A percentile compares a stretch with the other conserved stretches of the same genome.
These are phyloP conservation scores for Sciurus vulgaris DNA, from an alignment of 2,797 vertebrate genomes.

Conservation along the genomic window DNA sequence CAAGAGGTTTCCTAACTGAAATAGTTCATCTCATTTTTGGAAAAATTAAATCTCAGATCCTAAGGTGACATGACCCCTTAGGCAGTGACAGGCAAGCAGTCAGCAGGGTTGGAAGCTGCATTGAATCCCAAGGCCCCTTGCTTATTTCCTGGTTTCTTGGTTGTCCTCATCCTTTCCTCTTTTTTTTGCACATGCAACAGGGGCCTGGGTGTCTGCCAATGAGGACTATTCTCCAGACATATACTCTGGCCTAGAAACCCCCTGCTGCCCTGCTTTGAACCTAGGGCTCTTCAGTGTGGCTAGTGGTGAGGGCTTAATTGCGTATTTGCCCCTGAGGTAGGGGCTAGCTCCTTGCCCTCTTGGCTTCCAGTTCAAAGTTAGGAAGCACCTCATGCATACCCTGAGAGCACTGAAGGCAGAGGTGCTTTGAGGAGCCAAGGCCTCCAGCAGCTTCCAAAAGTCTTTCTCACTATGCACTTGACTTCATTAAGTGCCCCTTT, in stretches of 20 bases:
- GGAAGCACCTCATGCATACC: background rate
- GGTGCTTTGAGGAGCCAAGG: background rate
- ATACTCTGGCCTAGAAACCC: background rate
- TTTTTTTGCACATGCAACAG: background rate
- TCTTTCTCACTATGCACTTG: background rate
- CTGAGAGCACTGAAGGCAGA: background rate
- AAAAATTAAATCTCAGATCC: background rate
- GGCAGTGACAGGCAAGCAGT: background rate
- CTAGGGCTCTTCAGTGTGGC: background rate
- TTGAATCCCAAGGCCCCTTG: background rate
- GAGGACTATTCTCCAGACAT: background rate
- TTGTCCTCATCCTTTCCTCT: background rate
- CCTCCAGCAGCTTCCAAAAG: background rate
- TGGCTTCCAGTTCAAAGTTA: background rate
- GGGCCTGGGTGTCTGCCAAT: background rate
- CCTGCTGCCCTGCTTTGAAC: background rate
- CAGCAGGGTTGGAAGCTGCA: background rate
- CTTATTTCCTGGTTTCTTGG: background rate
- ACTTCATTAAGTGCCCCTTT: background rate
- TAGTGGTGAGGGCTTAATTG: background rate
- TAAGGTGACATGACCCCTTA: background rate
- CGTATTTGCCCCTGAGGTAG: constrained; percentile 16
- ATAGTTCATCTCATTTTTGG: background rate
- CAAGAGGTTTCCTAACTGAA: constrained; percentile 3
- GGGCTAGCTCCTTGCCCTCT: background rate